phyloP scores from a whole-genome alignment of 1,140 invertebrate species.

The Colletes gigas region DNA sequence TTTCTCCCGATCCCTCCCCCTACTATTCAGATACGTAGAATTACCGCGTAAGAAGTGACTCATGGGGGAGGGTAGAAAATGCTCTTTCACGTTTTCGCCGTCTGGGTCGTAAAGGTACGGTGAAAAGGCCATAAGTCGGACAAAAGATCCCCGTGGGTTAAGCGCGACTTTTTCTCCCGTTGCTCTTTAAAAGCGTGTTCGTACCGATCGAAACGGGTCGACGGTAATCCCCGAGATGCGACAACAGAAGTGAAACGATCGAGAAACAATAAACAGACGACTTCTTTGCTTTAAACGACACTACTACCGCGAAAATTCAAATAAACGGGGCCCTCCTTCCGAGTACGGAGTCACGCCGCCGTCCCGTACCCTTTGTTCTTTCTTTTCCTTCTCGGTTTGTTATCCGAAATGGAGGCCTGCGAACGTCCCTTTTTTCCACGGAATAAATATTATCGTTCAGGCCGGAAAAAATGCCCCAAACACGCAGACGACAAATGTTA shows the following conservation, averaged over 20 bases:
- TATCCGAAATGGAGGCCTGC: slow-evolving; percentile 35
- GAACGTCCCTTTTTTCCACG: slow-evolving; percentile 25
- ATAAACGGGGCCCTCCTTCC: slow-evolving; percentile 53
- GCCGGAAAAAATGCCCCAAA: no score
- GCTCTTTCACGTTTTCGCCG: slow-evolving; percentile 51
- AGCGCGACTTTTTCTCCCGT: slow-evolving; percentile 17
- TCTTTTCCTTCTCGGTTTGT: slow-evolving; percentile 43
- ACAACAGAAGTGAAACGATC: slow-evolving; percentile 2
- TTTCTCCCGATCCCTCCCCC: neutral
- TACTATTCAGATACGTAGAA: slow-evolving; percentile 13
- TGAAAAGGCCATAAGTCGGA: slow-evolving; percentile 40
- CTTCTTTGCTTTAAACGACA: slow-evolving; percentile 38
- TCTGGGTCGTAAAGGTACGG: slow-evolving; percentile 49
- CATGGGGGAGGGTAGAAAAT: slow-evolving; percentile 47
- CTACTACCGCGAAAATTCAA: slow-evolving; percentile 44
- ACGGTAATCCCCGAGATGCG: neutral
- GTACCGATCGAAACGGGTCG: neutral
- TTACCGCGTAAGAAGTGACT: slow-evolving; percentile 44
- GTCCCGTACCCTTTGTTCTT: slow-evolving; percentile 10
- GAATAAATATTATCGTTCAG: slow-evolving; percentile 15
- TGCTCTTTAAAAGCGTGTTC: slow-evolving; percentile 30
- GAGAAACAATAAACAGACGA: slow-evolving; percentile 59
- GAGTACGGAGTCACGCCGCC: neutral
- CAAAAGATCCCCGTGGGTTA: slow-evolving; percentile 47
- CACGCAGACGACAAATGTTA: neutral